These are phyloP conservation scores for Eilema depressum DNA, from an alignment of 2,888 invertebrate genomes.

Conservation along the genomic window DNA sequence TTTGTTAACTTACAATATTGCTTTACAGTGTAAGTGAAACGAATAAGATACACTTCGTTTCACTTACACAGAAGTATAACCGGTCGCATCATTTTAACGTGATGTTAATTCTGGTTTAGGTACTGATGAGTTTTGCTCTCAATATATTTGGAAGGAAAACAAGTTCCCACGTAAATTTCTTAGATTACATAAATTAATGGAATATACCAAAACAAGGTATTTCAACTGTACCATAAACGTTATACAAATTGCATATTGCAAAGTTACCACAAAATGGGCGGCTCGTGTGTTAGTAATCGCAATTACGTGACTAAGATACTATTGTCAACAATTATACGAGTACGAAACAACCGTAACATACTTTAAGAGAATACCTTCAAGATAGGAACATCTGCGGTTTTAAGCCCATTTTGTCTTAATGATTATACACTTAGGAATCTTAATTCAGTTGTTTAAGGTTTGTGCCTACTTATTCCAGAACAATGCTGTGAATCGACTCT, in stretches of 20 bases:
- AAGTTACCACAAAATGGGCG: conserved; percentile 64
- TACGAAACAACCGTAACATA: conserved; percentile 29
- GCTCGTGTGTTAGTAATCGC: conserved; percentile 74
- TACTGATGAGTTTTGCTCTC: not conserved
- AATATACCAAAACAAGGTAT: conserved; percentile 19
- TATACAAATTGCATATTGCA: conserved; percentile 65
- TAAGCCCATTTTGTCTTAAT: not conserved
- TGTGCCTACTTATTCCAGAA: too few species aligned
- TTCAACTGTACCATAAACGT: conserved; percentile 44
- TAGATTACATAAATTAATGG: conserved; percentile 5
- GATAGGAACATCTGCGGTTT: conserved; percentile 3
- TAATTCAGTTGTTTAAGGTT: too few species aligned
- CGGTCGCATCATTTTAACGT: not conserved
- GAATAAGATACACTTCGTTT: not conserved
- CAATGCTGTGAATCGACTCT: too few species aligned
- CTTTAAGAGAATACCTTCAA: conserved; percentile 36
- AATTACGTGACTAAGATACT: conserved; percentile 72
- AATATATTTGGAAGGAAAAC: not conserved
- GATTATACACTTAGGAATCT: not conserved
- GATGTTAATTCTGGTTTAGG: not conserved
- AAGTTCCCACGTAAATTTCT: not conserved
- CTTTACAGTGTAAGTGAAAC: not conserved
- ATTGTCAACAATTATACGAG: conserved; percentile 61
- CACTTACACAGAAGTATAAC: not conserved
- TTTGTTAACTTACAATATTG: not conserved